A percentile compares a stretch with the other conserved stretches of the same genome.
phyloP scores from a whole-genome alignment of 2,797 vertebrate species.

The Gymnopithys bicolor region DNA sequence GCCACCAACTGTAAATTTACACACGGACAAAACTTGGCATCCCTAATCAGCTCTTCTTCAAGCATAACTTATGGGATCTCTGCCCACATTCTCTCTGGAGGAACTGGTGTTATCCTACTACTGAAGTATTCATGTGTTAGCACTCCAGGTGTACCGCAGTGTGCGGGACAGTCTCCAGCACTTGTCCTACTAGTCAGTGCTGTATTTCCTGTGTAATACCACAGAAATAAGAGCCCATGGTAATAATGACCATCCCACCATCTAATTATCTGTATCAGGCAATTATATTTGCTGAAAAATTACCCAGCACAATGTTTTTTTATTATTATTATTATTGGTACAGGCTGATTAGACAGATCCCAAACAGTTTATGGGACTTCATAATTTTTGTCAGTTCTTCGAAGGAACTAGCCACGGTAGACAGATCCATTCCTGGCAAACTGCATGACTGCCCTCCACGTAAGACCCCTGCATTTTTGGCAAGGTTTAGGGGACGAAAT shows the following conservation, averaged over 20 bases:
- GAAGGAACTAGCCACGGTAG: background rate
- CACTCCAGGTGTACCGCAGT: background rate
- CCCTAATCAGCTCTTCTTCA: slow-evolving; percentile 23
- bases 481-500: background rate
- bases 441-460: background rate
- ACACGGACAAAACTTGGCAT: slow-evolving; percentile 61
- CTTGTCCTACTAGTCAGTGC: background rate
- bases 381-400: background rate
- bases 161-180: background rate
- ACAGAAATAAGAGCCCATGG: background rate
- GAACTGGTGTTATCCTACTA: slow-evolving; percentile 37
- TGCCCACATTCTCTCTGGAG: slow-evolving; percentile 50
- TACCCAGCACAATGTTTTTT: background rate
- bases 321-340: background rate
- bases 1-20: slow-evolving; percentile 70
- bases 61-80: slow-evolving; percentile 52
- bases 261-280: background rate
- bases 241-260: background rate
- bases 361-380: background rate
- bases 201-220: background rate
- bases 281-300: background rate
- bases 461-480: background rate
- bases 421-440: background rate
- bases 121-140: slow-evolving; percentile 35
- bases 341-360: background rate